Evolutionary conservation across 2,888 invertebrate genomes (phyloP), one percentile per base, ranked within the genome.

Genomic region (Sphecodes monilicornis): DNA sequence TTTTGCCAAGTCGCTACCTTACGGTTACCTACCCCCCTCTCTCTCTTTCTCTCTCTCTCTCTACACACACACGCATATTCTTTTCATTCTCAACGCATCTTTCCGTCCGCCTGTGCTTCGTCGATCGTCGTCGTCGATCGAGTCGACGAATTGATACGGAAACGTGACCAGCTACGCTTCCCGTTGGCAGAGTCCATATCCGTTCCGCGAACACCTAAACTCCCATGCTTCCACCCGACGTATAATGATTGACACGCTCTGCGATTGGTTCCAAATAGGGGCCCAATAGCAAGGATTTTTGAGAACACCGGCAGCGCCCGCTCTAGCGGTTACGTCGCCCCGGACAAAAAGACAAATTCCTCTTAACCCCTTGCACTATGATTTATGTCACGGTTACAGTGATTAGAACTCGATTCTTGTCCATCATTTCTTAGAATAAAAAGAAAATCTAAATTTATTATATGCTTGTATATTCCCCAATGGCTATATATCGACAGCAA

Each of bases 1-100:
- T 93, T 92, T 93, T 92, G 91, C 91, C 90, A 84, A 73, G 82
- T 88, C 78, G 76, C 84, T 83, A 77, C 72, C 84, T 70, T 50
- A 74, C 60, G 57, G 69, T 68, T 68, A 77, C 57, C 70, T 54
- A 70, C 76, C 68, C 76, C 22, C 43, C 10, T 60, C 29, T 18
- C 29, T 70, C 18, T 1, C 22, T 50, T 8, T 26, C 22, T 54
- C n/a, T n/a, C 54, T 54, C 1, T 57, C n/a, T 13, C n/a, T 26
- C 10, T 26, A 54, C 11, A 10, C 11, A 3, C 26, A 54, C 11
- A 10, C 11, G 5, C 26, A 57, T 26, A 26, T 57, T 57, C 57
- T 57, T 13, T 57, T n/a, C 26, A 8, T 11, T 26, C 3, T 5
- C 13, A 11, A n/a, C 54, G 54, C 54, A 26, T 26, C 13, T 26